These are phyloP conservation scores for Cremastinae sp. DNA, from an alignment of 2,888 invertebrate species.

Conservation along the genomic window DNA sequence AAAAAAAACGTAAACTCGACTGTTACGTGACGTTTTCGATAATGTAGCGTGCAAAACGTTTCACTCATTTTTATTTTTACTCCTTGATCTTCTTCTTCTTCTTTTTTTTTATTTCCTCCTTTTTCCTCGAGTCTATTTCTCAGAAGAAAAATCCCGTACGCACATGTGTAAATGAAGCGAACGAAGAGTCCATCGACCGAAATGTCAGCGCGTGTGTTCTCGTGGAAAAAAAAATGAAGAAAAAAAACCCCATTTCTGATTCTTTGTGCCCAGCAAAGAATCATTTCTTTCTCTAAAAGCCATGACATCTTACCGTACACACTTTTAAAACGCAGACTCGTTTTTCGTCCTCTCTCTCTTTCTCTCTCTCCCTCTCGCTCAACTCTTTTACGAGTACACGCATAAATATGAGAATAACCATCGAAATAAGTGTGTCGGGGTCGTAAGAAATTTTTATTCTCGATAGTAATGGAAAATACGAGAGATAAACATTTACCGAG, in stretches of 20 bases:
- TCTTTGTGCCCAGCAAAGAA: conserved; percentile 37
- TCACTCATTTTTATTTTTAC: too few relatives aligned
- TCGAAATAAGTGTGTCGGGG: too few relatives aligned
- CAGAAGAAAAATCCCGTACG: conserved; percentile 35
- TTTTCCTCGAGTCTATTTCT: conserved; percentile 26
- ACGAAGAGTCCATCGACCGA: conserved; percentile 13
- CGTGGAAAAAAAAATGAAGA: background rate
- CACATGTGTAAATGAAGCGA: conserved; percentile 20
- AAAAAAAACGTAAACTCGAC: conserved; percentile 22
- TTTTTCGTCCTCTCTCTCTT: too few relatives aligned
- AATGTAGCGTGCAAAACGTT: too few relatives aligned
- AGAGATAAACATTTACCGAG: too few relatives aligned
- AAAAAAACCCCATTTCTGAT: conserved; percentile 15
- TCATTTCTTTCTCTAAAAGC: conserved; percentile 33
- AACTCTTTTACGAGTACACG: too few relatives aligned
- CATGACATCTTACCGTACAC: conserved; percentile 6
- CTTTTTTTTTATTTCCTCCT: conserved; percentile 50
- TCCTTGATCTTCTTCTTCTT: too few relatives aligned
- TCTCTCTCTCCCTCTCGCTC: too few relatives aligned
- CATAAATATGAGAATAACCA: too few relatives aligned
- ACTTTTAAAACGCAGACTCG: too few relatives aligned
- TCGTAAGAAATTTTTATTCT: too few relatives aligned
- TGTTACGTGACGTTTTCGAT: conserved; percentile 53
- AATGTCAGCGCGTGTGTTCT: background rate
- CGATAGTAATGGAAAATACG: too few relatives aligned